Evolutionary conservation across 2,888 invertebrate species (phyloP), one percentile per base, ranked within the genome.

Genomic region (Sinohyriopsis cumingii): DNA sequence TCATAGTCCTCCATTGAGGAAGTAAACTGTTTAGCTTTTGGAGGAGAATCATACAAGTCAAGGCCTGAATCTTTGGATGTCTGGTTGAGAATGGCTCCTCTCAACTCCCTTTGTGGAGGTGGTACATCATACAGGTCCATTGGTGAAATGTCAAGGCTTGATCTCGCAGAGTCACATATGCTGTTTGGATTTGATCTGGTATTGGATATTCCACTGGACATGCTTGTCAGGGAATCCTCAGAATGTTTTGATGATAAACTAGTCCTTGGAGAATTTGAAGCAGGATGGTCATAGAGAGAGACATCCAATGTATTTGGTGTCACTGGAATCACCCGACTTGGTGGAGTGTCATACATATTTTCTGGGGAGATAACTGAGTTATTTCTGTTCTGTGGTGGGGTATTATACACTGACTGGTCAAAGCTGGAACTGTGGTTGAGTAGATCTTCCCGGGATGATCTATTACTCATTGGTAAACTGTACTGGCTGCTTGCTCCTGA

Each of bases 31-130:
- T 81, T 80, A n/a, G 74, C 60, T 73, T 82, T 82, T 9, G 92
- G 90, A 4, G 93, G 93, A 65, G 93, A 92, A 84, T 94, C 94
- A 87, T 94, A 94, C 74, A 92, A 91, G 77, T 92, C 91, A 28
- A 87, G 74, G 62, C 84, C 84, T 20, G 87, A 86, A 69, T 87
- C 87, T 63, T 82, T 80, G 7, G 85, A 86, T 33, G 75, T 68
- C n/a, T 72, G 71, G 25, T 59, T 71, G 20, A 68, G 67, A 53
- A 70, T 61, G 22, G 70, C 64, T 55, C 75, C 76, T 7, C 79
- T 73, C 2, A 69, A 53, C 61, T 79, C 79, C 24, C 77, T 74
- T 45, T 79, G 79, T 25, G 78, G 69, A 45, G 84, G 80, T 7
- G 88, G 87, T 15, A 87, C 82, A 75, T 87, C 87, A 70, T 88